These are phyloP conservation scores for Micrasema longulum DNA, from an alignment of 1,140 invertebrate species.

Conservation along the genomic window DNA sequence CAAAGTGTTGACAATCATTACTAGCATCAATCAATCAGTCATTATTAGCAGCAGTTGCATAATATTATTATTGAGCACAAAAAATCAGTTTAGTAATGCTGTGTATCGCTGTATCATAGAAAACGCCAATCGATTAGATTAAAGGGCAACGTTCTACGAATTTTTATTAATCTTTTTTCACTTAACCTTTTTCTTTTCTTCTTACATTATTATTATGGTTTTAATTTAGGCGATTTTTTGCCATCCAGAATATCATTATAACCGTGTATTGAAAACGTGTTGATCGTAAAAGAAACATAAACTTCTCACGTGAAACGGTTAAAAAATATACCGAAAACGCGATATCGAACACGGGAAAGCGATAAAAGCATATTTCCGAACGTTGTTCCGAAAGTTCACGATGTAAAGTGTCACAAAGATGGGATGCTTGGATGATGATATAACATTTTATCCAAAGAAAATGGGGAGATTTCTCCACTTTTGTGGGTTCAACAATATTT, in stretches of 20 bases:
- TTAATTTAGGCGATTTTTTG: background rate
- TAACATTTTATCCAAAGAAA: constrained; percentile 18
- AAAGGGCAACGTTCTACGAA: no score
- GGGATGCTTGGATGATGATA: constrained; percentile 13
- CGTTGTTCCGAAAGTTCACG: constrained; percentile 11
- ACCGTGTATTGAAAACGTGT: background rate
- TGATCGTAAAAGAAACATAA: background rate
- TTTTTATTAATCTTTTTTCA: no score
- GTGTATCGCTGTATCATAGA: no score
- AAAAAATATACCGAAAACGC: background rate
- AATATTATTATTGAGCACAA: no score
- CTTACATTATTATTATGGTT: background rate
- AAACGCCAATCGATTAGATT: no score
- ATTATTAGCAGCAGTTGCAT: no score
- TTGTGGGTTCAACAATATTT: constrained; percentile 5
- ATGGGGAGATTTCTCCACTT: background rate
- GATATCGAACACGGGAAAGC: constrained; percentile 5
- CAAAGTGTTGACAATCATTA: no score
- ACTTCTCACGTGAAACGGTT: background rate
- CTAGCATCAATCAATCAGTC: no score
- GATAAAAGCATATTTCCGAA: background rate
- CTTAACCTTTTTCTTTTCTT: no score
- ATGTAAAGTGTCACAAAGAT: constrained; percentile 5
- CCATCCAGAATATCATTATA: background rate
- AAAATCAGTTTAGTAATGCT: no score